Evolutionary conservation across 1,140 invertebrate genomes (phyloP).

Genomic region (Diachasma alloeum): DNA sequence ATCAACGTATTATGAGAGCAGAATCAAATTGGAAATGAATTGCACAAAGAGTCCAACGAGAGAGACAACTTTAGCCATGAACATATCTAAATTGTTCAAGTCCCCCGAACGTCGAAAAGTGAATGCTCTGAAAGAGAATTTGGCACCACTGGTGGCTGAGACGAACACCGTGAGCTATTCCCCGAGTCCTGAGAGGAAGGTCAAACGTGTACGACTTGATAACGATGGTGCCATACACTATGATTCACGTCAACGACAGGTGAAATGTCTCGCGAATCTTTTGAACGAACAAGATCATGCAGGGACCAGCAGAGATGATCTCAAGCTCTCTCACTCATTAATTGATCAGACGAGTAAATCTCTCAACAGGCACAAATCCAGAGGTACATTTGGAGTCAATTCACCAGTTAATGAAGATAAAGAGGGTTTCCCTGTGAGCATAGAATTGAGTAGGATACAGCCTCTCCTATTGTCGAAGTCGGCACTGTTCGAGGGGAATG

Average conservation of each 20-base stretch:
- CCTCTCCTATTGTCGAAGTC: conserved; percentile 43
- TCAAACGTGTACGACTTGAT: not conserved
- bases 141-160: not conserved
- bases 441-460: conserved; percentile 53
- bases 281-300: not conserved
- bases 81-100: not conserved
- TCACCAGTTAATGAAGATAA: not conserved
- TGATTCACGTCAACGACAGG: not conserved
- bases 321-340: not conserved
- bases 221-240: not conserved
- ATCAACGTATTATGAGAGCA: not conserved
- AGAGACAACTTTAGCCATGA: not conserved
- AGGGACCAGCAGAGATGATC: not conserved
- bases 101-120: not conserved
- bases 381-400: not conserved
- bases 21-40: not conserved
- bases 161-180: not conserved
- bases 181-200: not conserved
- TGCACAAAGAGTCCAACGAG: not conserved
- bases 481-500: conserved; percentile 41
- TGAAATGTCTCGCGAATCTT: not conserved
- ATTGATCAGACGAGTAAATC: not conserved
- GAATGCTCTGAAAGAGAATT: not conserved
- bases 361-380: not conserved
- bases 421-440: conserved; percentile 49